Evolutionary conservation across 2,113 vertebrate species (phyloP).

Genomic region (Nansenia antarctica): DNA sequence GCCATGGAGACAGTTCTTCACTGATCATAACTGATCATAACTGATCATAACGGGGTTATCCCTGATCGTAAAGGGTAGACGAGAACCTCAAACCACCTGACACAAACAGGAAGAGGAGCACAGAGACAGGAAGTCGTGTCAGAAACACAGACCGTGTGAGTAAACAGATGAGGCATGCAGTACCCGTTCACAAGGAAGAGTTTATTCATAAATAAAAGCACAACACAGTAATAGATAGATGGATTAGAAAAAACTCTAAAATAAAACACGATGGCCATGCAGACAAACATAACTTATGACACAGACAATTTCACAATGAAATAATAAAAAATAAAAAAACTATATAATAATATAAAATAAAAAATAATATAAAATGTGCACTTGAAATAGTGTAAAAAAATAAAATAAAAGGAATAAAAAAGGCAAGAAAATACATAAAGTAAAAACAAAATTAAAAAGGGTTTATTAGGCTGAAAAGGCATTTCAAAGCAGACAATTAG

Average conservation of each 20-base stretch:
- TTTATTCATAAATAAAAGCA: slow-evolving; percentile 73
- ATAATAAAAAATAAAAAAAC: slow-evolving; percentile 35
- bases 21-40: no score
- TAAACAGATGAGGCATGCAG: slow-evolving; percentile 64
- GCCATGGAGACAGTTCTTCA: no score
- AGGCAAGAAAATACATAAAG: slow-evolving; percentile 45
- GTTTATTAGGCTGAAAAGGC: slow-evolving; percentile 32
- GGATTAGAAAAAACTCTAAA: slow-evolving; percentile 4
- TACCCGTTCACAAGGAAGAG: slow-evolving; percentile 47
- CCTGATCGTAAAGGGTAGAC: not conserved
- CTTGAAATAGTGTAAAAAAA: not conserved
- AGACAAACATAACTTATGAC: slow-evolving; percentile 37
- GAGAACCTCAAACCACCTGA: not conserved
- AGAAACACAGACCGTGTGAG: not conserved
- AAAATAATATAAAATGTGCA: slow-evolving; percentile 25
- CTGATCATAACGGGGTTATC: not conserved
- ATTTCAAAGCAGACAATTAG: slow-evolving; percentile 48
- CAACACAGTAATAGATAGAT: slow-evolving; percentile 39
- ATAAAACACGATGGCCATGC: slow-evolving; percentile 58
- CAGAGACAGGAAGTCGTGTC: slow-evolving; percentile 28
- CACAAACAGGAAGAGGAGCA: not conserved
- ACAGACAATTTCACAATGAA: slow-evolving; percentile 30
- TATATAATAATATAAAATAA: slow-evolving; percentile 46
- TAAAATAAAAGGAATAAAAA: slow-evolving; percentile 42
- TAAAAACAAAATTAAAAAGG: slow-evolving; percentile 29